Evolutionary conservation across 2,888 invertebrate species (phyloP), one percentile per base, ranked within the genome.

Genomic region (Cerastis leucographa): DNA sequence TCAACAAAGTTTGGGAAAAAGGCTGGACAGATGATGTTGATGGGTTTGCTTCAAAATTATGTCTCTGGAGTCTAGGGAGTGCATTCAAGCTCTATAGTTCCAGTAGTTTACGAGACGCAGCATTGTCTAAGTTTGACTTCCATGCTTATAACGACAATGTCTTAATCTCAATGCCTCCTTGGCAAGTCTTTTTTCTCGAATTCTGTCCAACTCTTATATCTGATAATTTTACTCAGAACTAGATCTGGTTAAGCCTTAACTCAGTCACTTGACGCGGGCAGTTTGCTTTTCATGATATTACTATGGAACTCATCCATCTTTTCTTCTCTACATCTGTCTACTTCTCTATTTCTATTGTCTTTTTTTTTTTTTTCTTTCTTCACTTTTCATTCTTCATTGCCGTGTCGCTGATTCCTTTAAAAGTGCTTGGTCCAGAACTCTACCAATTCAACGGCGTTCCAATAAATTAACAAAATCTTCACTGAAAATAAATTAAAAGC

Each of bases 401-500:
- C n/a, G 29, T 62, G n/a, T 46, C 19, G 19, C 29, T 11, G 22
- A 51, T 49, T 49, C 19, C 19, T 49, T 49, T 19, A 46, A 46
- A 46, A 5, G 44, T 46, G 14, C 17, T 51, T n/a, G 9, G 22
- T 22, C 51, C 22, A 51, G 22, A 1, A 17, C 17, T 29, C 0
- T 29, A 2, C 7, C 19, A 61, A 19, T 61, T 61, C 9, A 29
- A 59, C 17, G 29, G 59, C 17, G 12, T 46, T 11, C 19, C 14
- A n/a, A 71, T 12, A 46, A 54, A 59, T 79, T 14, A 71, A 8
- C 2, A 66, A 8, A 66, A 35, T 67, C 22, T 66, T 29, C 51
- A 19, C 5, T 19, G 9, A 29, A 67, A n/a, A 76, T 66, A 67
- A 76, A 68, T 78, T 49, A 64, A 68, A 68, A 65, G 44, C 25